Conservation (phyloP, 2,797 vertebrate genomes). For the Enteromius anoplus region DNA sequence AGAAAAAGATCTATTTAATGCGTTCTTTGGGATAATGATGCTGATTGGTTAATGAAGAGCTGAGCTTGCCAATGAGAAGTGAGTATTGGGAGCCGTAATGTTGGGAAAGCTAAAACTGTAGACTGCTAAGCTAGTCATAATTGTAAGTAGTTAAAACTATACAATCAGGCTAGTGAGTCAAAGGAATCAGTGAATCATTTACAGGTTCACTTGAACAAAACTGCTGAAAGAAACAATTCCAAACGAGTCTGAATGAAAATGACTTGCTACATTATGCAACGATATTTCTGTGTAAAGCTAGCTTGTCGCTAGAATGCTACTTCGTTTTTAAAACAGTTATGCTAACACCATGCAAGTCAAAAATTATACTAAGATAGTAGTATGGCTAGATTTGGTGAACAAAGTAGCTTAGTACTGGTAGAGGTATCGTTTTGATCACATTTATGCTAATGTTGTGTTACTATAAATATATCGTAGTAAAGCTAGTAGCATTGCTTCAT, state of each 20-base stretch:
- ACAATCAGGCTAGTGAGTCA: background rate
- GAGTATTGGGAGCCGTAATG: background rate
- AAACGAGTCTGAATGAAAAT: background rate
- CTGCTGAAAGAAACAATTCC: background rate
- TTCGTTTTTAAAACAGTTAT: background rate
- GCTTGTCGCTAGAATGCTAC: background rate
- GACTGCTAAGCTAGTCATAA: background rate
- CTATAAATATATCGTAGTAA: background rate
- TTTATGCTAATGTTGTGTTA: background rate
- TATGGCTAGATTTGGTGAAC: background rate
- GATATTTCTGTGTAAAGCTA: background rate
- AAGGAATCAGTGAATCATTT: background rate
- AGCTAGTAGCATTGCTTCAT: background rate
- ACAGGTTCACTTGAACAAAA: background rate
- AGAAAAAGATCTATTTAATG: constrained; percentile 8
- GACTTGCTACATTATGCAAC: background rate
- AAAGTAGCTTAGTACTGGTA: background rate
- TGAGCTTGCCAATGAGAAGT: constrained; percentile 30
- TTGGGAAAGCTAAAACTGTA: background rate
- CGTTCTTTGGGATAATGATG: constrained; percentile 11
- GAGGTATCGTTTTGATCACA: background rate
- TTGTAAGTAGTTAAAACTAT: background rate
- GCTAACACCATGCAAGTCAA: background rate
- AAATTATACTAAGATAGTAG: background rate
- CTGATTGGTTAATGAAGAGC: constrained; percentile 26